Conservation (phyloP, 2,888 invertebrate species). For the Stenichneumon culpator region DNA sequence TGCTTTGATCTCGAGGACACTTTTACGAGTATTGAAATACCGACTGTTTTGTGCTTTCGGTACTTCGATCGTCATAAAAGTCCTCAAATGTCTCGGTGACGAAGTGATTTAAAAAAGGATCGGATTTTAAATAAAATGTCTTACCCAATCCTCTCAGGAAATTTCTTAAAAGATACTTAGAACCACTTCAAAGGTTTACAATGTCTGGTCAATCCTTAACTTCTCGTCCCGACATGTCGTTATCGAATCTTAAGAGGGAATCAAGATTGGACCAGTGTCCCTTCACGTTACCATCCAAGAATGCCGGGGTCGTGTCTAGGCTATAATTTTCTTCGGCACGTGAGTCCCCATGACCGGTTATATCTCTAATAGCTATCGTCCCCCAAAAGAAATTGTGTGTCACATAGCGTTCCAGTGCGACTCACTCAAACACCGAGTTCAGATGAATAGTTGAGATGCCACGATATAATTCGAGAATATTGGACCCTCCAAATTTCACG, state of each 20-base stretch:
- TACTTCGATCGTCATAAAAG: not conserved
- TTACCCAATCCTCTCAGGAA: slow-evolving; percentile 36
- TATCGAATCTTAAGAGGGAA: slow-evolving; percentile 35
- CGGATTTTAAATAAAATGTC: slow-evolving; percentile 14
- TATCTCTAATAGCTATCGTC: not conserved
- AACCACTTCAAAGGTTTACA: slow-evolving; percentile 40
- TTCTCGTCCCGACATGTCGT: not conserved
- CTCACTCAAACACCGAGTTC: no score
- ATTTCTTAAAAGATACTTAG: slow-evolving; percentile 41
- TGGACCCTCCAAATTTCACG: no score
- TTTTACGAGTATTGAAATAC: slow-evolving; percentile 48
- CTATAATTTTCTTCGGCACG: not conserved
- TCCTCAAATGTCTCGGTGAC: no score
- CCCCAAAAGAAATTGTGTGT: slow-evolving; percentile 25
- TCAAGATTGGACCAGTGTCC: not conserved
- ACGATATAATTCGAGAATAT: no score
- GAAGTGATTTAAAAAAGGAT: slow-evolving; percentile 1
- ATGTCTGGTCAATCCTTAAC: slow-evolving; percentile 16
- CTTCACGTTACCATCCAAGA: not conserved
- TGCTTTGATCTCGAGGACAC: slow-evolving; percentile 22
- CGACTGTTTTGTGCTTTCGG: slow-evolving; percentile 18
- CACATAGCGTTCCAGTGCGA: not conserved
- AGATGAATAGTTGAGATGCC: no score
- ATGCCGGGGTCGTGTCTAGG: not conserved
- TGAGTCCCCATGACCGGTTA: slow-evolving; percentile 7